phyloP scores from a whole-genome alignment of 2,113 vertebrate genomes.

The Oryzias melastigma region DNA sequence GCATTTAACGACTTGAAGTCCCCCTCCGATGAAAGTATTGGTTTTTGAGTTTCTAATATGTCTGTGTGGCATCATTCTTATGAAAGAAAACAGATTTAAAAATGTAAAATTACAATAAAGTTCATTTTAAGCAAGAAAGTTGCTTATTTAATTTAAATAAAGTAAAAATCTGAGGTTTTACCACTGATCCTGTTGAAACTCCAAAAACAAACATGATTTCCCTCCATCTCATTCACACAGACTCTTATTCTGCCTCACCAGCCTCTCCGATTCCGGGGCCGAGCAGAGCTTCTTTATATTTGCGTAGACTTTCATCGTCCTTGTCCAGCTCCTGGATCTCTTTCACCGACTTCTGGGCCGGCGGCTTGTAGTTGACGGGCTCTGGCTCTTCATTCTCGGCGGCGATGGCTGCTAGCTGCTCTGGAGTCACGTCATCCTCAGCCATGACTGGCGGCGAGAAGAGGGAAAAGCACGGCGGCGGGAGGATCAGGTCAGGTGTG shows the following conservation, averaged over 20 bases:
- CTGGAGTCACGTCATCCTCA: conserved; percentile 88
- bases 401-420: conserved; percentile 92
- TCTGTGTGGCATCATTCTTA: no score
- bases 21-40: no score
- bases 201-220: no score
- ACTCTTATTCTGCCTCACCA: conserved; percentile 49
- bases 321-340: conserved; percentile 94
- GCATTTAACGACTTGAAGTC: no score
- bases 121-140: no score
- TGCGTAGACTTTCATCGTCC: conserved; percentile 91
- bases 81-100: no score
- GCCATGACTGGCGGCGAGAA: conserved; percentile 79
- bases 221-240: background rate
- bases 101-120: no score
- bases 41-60: no score
- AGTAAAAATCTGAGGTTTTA: no score
- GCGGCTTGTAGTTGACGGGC: conserved; percentile 85
- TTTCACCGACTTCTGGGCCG: conserved; percentile 88
- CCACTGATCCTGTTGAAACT: no score
- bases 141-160: no score
- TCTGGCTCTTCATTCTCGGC: conserved; percentile 88
- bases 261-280: conserved; percentile 75
- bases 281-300: conserved; percentile 90
- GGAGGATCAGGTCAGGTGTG: background rate
- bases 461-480: no score